Conservation (phyloP, 1,140 invertebrate genomes). For the Drosophila asahinai region DNA sequence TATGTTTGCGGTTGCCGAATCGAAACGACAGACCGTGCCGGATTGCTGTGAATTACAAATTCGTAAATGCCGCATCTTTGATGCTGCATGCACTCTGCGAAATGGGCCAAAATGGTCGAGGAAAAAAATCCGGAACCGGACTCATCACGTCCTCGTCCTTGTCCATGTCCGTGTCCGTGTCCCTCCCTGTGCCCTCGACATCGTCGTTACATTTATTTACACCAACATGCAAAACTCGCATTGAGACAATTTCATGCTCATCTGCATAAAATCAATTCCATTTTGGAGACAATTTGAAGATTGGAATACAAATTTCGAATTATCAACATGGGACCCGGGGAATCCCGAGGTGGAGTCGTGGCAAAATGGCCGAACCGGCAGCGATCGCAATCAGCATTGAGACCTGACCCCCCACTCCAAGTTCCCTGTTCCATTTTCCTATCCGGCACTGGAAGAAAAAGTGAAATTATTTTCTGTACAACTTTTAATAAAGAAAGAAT, state of each 20-base stretch:
- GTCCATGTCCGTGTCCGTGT: slow-evolving; percentile 13
- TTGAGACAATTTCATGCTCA: slow-evolving; percentile 85
- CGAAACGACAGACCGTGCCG: slow-evolving; percentile 31
- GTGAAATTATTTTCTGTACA: not conserved
- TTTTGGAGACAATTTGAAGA: slow-evolving; percentile 85
- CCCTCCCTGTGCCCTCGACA: slow-evolving; percentile 4
- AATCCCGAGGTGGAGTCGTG: slow-evolving; percentile 27
- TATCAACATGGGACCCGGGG: slow-evolving; percentile 76
- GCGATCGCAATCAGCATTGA: slow-evolving; percentile 80
- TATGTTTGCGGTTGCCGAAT: slow-evolving; percentile 43
- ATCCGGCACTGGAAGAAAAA: slow-evolving; percentile 24
- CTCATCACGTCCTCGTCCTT: slow-evolving; percentile 62
- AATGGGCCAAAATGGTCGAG: slow-evolving; percentile 25
- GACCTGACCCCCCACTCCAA: slow-evolving; percentile 40
- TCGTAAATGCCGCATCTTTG: slow-evolving; percentile 53
- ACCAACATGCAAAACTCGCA: slow-evolving; percentile 77
- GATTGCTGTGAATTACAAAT: slow-evolving; percentile 60
- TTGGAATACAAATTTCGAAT: slow-evolving; percentile 85
- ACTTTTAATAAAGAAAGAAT: not conserved
- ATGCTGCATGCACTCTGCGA: slow-evolving; percentile 46
- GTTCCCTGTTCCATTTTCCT: slow-evolving; percentile 13
- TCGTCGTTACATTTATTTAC: slow-evolving; percentile 79
- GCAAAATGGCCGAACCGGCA: slow-evolving; percentile 64
- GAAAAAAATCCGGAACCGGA: slow-evolving; percentile 17
- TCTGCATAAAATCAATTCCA: slow-evolving; percentile 85